Base-by-base conservation (phyloP, 2,888 invertebrate genomes). In the Mantis religiosa region DNA sequence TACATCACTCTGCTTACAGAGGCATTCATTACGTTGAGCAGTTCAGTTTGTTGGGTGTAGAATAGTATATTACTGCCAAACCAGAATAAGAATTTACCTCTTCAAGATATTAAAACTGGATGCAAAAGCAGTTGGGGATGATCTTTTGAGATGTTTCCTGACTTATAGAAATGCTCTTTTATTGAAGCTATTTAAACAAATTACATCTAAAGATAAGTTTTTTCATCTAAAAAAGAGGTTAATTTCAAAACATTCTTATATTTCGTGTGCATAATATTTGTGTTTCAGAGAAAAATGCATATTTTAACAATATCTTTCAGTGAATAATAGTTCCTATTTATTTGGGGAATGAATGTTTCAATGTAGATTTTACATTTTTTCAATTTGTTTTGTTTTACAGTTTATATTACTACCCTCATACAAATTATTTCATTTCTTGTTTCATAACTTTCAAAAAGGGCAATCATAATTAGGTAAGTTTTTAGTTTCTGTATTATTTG, bases 401-500 rank as follows among this genome's bases (percentile, higher is more conserved):
- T 71, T 71, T 71, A 71, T 71, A 71, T 71, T 85, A 30, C 47
- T 83, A 85, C 41, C 87, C 82, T 87, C 87, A 87, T 87, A 82
- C 87, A 87, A 71, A 87, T 87, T 87, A 54, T 88, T 88, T 88
- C 71, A 83, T 85, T 88, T 89, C 89, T 89, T 83, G 88, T 89
- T 88, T 84, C 88, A 88, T 87, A 88, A 88, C 88, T 87, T 88
- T 88, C 87, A 88, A 89, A n/a, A 88, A 88, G 88, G 89, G 89
- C 88, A 88, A 54, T 88, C 83, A 84, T 30, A 71, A 71, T 84
- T 88, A 83, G 88, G 88, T 88, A 88, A 88, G 88, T 88, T n/a
- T 15, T 28, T 88, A 82, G 87, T 28, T 54, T 54, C 54, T 81
- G 41, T 83, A 28, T 83, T 71, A 71, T 71, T 71, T 71, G 15